A percentile compares a stretch with the other conserved stretches of the same genome.
Conservation (phyloP, 2,888 invertebrate genomes). For the Mythimna lalbum region DNA sequence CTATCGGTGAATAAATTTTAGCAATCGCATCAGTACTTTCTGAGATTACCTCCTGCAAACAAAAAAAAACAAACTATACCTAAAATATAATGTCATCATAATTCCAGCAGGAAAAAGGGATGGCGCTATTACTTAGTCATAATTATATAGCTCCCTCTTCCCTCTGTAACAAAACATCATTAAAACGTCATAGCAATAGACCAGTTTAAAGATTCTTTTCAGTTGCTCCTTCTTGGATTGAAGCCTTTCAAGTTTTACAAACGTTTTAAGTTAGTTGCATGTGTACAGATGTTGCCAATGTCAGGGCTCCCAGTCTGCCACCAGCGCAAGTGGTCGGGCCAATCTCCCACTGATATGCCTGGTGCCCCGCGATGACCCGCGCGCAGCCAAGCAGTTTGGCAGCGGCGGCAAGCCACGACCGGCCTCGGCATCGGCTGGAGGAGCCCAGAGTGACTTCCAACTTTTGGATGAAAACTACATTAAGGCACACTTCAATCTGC, state of each 20-base stretch:
- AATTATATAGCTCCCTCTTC: too few relatives aligned
- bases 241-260: background rate
- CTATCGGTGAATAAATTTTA: too few relatives aligned
- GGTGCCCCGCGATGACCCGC: constrained; percentile 78
- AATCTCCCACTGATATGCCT: constrained; percentile 82
- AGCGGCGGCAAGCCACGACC: constrained; percentile 56
- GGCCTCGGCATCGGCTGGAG: constrained; percentile 55
- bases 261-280: background rate
- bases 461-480: constrained; percentile 82
- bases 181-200: background rate
- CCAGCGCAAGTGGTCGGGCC: constrained; percentile 62
- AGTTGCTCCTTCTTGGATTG: background rate
- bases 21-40: too few relatives aligned
- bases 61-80: too few relatives aligned
- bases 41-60: too few relatives aligned
- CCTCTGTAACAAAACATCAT: too few relatives aligned
- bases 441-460: constrained; percentile 68
- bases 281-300: constrained; percentile 79
- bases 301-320: constrained; percentile 35
- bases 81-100: too few relatives aligned
- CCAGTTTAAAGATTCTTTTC: background rate
- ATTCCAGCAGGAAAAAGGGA: background rate
- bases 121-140: background rate
- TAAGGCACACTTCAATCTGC: constrained; percentile 82
- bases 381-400: constrained; percentile 28